Evolutionary conservation across 2,797 vertebrate genomes (phyloP).

Genomic region (Tarsius wallacei): DNA sequence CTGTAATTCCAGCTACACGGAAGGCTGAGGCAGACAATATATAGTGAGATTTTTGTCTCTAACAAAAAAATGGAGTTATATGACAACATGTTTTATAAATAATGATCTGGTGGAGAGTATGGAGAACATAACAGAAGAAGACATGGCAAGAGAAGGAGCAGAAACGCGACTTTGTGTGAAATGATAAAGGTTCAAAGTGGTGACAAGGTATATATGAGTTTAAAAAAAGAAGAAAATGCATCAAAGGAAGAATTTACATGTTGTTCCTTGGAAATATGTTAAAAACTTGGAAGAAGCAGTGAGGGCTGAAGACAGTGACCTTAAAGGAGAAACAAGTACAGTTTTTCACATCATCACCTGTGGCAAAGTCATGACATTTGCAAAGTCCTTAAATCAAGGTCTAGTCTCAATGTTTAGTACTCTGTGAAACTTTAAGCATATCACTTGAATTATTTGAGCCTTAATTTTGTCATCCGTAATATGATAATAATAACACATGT

Average conservation of each 20-base stretch:
- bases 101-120: background rate
- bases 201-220: background rate
- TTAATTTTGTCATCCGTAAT: background rate
- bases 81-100: background rate
- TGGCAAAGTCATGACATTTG: background rate
- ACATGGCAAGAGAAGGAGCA: background rate
- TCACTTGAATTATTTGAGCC: constrained; percentile 30
- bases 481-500: background rate
- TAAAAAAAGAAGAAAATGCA: background rate
- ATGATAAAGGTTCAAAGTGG: background rate
- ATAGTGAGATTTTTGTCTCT: too few relatives aligned
- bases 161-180: background rate
- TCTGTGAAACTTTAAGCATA: constrained; percentile 3
- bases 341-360: background rate
- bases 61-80: background rate
- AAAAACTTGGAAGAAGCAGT: background rate
- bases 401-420: background rate
- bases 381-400: background rate
- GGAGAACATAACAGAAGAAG: background rate
- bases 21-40: too few relatives aligned
- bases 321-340: background rate
- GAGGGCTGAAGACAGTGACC: background rate
- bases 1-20: too few relatives aligned
- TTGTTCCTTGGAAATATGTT: background rate
- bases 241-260: background rate